Evolutionary conservation across 1,140 invertebrate species (phyloP).

Genomic region (Druon quercuslanigerum): DNA sequence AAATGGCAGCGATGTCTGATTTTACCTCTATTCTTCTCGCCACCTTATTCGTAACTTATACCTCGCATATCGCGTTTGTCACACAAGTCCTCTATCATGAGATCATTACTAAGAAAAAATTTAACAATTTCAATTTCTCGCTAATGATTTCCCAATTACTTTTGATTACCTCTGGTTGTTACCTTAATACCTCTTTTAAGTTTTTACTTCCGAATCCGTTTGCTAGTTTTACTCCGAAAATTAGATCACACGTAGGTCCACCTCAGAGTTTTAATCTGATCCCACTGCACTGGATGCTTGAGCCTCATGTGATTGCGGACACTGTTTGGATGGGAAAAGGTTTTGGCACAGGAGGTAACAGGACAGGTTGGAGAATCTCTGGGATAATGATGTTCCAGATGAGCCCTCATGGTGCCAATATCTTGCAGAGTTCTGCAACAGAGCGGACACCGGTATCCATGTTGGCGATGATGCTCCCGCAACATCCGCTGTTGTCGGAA

Average conservation of each 20-base stretch:
- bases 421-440: slow-evolving; percentile 81
- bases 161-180: slow-evolving; percentile 9
- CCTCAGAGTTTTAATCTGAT: slow-evolving; percentile 87
- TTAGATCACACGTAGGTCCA: slow-evolving; percentile 78
- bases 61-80: not conserved
- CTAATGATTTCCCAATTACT: not conserved
- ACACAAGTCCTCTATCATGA: slow-evolving; percentile 3
- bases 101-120: not conserved
- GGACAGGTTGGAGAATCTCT: slow-evolving; percentile 87
- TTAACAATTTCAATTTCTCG: not conserved
- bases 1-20: no score
- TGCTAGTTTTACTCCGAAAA: not conserved
- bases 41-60: not conserved
- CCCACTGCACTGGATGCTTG: slow-evolving; percentile 87
- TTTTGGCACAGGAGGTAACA: slow-evolving; percentile 82
- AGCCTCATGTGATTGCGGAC: slow-evolving; percentile 89
- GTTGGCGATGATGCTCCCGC: slow-evolving; percentile 62
- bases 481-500: slow-evolving; percentile 68
- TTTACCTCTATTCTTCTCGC: slow-evolving; percentile 4
- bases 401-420: slow-evolving; percentile 81
- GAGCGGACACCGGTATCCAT: slow-evolving; percentile 80
- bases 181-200: not conserved
- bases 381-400: slow-evolving; percentile 88
- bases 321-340: slow-evolving; percentile 87
- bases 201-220: not conserved